These are phyloP conservation scores for Gopherus evgoodei DNA, from an alignment of 2,113 vertebrate genomes.

Conservation along the genomic window DNA sequence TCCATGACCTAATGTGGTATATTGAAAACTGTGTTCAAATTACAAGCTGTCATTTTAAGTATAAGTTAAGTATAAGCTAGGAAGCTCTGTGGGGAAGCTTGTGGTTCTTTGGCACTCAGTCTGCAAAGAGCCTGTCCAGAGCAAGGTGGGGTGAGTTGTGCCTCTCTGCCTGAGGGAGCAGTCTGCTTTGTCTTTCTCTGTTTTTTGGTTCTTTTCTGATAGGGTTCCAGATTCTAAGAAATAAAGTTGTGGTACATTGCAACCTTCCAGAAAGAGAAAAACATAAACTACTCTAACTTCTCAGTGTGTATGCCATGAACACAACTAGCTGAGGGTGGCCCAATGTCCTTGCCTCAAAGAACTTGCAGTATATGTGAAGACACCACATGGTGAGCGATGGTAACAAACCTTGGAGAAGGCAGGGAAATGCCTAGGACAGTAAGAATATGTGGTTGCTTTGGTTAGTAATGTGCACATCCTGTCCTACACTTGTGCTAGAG, in stretches of 20 bases:
- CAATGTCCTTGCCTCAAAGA: neutral
- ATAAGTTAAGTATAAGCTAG: neutral
- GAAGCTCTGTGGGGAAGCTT: neutral
- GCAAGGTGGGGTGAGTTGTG: neutral
- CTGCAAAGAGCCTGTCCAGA: neutral
- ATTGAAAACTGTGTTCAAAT: neutral
- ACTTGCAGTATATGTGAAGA: neutral
- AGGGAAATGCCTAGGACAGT: neutral
- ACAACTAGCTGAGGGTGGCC: neutral
- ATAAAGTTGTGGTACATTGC: neutral
- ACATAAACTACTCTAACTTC: no score
- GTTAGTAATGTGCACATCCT: neutral
- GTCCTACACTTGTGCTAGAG: neutral
- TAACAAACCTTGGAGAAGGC: neutral
- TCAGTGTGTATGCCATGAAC: neutral
- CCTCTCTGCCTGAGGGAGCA: neutral
- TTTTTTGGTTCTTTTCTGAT: neutral
- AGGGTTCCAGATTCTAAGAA: neutral
- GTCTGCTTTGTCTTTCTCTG: neutral
- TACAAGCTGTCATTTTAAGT: neutral
- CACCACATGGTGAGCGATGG: rapidly evolving
- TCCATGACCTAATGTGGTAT: neutral
- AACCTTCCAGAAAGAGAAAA: neutral
- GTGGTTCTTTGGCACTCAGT: neutral
- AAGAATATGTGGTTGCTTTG: neutral